Percentiles rank a stretch among this genome's conserved stretches.
Conservation (phyloP, 2,113 vertebrate species). For the Coptodon rendalli region DNA sequence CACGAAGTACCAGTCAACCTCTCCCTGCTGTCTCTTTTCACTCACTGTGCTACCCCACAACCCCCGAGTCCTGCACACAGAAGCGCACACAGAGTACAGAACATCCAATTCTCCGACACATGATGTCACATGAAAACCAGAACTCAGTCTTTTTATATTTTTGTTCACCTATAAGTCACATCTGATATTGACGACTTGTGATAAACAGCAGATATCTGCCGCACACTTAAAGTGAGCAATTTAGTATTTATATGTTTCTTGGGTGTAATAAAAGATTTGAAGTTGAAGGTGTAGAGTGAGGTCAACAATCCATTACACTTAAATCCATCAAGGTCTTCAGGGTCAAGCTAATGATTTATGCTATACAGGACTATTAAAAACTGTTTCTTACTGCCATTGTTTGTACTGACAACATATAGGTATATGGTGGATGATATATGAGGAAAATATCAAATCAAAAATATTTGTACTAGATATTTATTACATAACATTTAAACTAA, state of each 20-base stretch:
- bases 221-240: neutral
- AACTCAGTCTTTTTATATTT: neutral
- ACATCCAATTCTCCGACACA: neutral
- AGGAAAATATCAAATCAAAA: neutral
- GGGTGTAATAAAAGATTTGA: neutral
- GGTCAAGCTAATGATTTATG: neutral
- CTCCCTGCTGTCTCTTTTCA: neutral
- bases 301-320: neutral
- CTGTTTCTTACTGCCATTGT: neutral
- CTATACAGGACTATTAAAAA: neutral
- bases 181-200: neutral
- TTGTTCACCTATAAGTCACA: neutral
- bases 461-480: neutral
- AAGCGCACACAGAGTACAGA: neutral
- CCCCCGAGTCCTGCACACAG: neutral
- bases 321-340: neutral
- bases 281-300: neutral
- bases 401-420: neutral
- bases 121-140: neutral
- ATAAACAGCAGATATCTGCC: neutral
- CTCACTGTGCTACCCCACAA: neutral
- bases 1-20: constrained; percentile 31
- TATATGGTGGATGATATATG: neutral
- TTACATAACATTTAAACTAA: neutral
- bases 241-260: neutral